Base-by-base conservation (phyloP, 2,888 invertebrate genomes). In the Choreutis nemorana region DNA sequence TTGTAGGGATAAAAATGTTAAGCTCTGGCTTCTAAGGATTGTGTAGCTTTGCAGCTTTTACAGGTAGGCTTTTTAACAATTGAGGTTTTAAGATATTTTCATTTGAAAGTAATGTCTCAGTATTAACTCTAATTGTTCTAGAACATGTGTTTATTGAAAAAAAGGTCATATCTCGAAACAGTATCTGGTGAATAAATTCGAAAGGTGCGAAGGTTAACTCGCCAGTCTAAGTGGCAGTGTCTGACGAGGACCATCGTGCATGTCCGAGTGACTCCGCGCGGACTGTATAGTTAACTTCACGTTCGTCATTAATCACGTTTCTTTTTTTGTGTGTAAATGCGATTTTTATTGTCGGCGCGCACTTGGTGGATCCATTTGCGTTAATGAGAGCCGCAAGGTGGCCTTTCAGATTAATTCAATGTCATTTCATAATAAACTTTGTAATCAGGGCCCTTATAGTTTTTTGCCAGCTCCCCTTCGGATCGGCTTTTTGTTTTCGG, bases 311-410 rank as follows among this genome's bases (percentile, higher is more conserved):
- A 72, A 73, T 72, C 72, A 73, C 53, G 49, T 50, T 45, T 40
- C 44, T 59, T 70, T 71, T 60, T 63, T 58, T 48, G 46, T 49
- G 49, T 50, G 51, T 67, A 66, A 71, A 73, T 70, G 70, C 66
- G 71, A 73, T 73, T 73, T 72, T 70, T 66, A 72, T 68, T 73
- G 64, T 66, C 49, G 50, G 51, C 48, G 48, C 48, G 48, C 56
- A 55, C 56, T 42, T 55, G 51, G 56, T 57, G 62, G 55, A 49
- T 63, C 60, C 68, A 66, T 71, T 68, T 63, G 62, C 55, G 58
- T 50, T 75, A 72, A 73, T 72, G 72, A 60, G 54, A 48, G 53
- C 57, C 56, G 51, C 70, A 70, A 72, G 72, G 68, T 70, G 73
- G 70, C 57, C 60, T 54, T 42, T 42, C 41, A 48, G 51, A 58